phyloP scores from a whole-genome alignment of 2,888 invertebrate species.

The Seladonia tumulorum region DNA sequence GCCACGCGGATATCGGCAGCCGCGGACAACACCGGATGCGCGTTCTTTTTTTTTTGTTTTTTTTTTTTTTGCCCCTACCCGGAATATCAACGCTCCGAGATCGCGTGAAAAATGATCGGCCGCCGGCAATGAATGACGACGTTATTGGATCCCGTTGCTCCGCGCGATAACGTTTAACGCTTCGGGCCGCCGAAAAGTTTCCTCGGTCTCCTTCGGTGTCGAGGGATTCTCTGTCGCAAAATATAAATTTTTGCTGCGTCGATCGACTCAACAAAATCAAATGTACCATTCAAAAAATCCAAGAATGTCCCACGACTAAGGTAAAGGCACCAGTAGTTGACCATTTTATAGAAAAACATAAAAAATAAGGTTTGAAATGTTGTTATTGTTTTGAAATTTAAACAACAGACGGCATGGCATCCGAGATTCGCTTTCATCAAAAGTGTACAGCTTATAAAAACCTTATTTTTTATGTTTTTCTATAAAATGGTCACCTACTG shows the following conservation, averaged over 20 bases:
- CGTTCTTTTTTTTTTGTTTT: neutral
- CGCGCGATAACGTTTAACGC: neutral
- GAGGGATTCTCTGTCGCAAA: neutral
- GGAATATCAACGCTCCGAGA: constrained; percentile 4
- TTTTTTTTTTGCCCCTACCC: neutral
- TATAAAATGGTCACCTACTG: no score
- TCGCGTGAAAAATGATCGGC: constrained; percentile 20
- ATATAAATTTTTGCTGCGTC: neutral
- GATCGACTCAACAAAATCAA: neutral
- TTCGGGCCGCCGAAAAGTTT: neutral
- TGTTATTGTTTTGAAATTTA: no score
- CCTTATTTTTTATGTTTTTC: no score
- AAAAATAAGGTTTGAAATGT: no score
- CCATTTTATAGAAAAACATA: no score
- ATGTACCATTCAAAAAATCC: neutral
- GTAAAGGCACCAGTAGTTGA: no score
- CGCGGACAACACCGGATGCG: neutral
- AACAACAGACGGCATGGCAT: no score
- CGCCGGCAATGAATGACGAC: constrained; percentile 9
- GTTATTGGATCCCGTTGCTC: neutral
- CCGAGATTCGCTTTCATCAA: no score
- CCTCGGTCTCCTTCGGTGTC: neutral
- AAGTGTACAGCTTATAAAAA: no score
- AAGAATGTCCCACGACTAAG: no score
- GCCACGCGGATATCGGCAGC: constrained; percentile 12